Percentiles rank a stretch among this genome's conserved stretches.
Conservation (phyloP, 2,113 vertebrate genomes). For the Pomatorhinus ruficollis region DNA sequence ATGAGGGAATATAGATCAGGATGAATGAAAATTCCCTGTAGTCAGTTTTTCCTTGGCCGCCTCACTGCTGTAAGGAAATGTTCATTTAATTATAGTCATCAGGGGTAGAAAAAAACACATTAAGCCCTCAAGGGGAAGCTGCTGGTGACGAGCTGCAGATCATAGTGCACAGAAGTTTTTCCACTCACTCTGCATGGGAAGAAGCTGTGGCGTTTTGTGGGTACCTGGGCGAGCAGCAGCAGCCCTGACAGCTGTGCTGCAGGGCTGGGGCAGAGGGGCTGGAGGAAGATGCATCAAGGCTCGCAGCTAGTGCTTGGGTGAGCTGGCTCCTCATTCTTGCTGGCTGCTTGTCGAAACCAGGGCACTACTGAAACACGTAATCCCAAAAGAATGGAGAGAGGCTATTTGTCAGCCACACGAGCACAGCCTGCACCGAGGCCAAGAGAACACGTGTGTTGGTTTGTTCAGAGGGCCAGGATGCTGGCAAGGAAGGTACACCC, state of each 20-base stretch:
- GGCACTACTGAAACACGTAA: slow-evolving; percentile 16
- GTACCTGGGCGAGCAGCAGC: not conserved
- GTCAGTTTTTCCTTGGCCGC: slow-evolving; percentile 45
- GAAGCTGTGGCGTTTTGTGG: not conserved
- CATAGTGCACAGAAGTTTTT: not conserved
- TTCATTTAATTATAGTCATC: slow-evolving; percentile 64
- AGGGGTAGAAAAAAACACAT: slow-evolving; percentile 60
- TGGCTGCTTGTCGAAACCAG: not conserved
- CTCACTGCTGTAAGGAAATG: slow-evolving; percentile 50
- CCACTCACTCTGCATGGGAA: not conserved
- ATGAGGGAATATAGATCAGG: slow-evolving; percentile 37
- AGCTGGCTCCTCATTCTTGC: not conserved
- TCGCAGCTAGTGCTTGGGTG: not conserved
- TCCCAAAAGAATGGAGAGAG: slow-evolving; percentile 27
- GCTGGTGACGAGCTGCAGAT: not conserved
- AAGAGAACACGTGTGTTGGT: not conserved
- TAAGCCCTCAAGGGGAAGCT: slow-evolving; percentile 57
- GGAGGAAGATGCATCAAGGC: not conserved
- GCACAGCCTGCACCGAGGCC: not conserved
- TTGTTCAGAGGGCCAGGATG: not conserved
- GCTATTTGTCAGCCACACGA: slow-evolving; percentile 13
- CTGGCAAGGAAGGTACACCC: not conserved
- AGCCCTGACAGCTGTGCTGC: not conserved
- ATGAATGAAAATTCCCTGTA: slow-evolving; percentile 56
- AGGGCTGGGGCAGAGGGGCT: not conserved